These are phyloP conservation scores for Henricia sp. DNA, from an alignment of 53 echinoderm and acorn worm species.

Conservation along the genomic window DNA sequence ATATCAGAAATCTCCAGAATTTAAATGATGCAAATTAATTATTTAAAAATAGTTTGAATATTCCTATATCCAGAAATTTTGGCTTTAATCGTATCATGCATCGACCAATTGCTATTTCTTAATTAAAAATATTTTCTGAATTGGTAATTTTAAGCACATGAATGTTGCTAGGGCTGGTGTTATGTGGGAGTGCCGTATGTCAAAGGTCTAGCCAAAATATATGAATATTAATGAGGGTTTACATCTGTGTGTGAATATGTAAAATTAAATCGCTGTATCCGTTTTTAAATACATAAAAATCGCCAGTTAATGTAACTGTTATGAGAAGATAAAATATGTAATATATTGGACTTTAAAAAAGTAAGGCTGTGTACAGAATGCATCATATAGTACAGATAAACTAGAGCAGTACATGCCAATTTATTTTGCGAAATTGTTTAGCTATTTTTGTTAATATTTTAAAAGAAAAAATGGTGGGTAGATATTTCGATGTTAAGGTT, in stretches of 20 bases:
- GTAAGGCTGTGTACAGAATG: not conserved
- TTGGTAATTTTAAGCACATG: not conserved
- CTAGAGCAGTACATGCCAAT: constrained; percentile 1
- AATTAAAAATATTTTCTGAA: not conserved
- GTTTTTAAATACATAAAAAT: not conserved
- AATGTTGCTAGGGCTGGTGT: not conserved
- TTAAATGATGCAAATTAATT: not conserved
- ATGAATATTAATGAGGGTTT: not conserved
- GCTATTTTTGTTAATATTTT: not conserved
- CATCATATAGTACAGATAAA: not conserved
- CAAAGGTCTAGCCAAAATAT: not conserved
- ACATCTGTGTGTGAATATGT: no score
- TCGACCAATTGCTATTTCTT: not conserved
- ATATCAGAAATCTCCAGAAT: not conserved
- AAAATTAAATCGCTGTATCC: not conserved
- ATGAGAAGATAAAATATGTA: not conserved
- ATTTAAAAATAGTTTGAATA: not conserved
- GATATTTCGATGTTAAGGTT: not conserved
- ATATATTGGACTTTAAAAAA: constrained; percentile 8
- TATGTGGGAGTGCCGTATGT: not conserved
- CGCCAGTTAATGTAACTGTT: not conserved
- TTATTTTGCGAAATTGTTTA: constrained; percentile 17
- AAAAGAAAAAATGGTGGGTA: not conserved
- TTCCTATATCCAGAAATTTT: not conserved
- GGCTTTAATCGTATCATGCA: not conserved